Evolutionary conservation across 2,797 vertebrate genomes (phyloP), one percentile per base, ranked within the genome.

Genomic region (Enteromius fasciolatus): DNA sequence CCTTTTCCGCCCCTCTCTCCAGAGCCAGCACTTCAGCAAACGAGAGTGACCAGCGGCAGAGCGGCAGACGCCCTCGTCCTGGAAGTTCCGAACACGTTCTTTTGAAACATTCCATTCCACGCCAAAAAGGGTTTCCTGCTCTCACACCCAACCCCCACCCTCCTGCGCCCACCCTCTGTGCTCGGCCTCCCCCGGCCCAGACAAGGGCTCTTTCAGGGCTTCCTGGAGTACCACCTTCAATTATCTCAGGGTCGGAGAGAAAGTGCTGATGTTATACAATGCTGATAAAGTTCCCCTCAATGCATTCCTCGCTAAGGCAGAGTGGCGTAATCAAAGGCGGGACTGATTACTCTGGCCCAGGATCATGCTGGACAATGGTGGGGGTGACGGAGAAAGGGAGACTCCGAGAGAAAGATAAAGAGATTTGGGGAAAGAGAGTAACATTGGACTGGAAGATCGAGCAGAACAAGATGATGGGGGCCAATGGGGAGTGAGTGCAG

Each of bases 81-180:
- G 94, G 94, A 94, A 93, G 94, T 94, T 85, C 91, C 90, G 90
- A 94, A 91, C 87, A 87, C 89, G 88, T 86, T 92, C 93, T 93
- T 93, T 93, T 92, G 89, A 94, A 95, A 95, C 93, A 95, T 95
- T 95, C 95, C 95, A 89, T 93, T 94, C 91, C 88, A 90, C 89
- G 91, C 92, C 81, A 88, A 90, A 84, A 91, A 91, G 90, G 79
- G 88, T 92, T 96, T 97, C 96, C 96, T 96, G 94, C 90, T 92
- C 89, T 90, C 91, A 88, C 91, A 89, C 91, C 90, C 70, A 78
- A 84, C 89, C 91, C 85, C 81, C 68, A 59, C 85, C 85, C 86
- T 64, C 28, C 61, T 64, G 61, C 28, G 15, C 84, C 81, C 64
- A 54, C 85, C 85, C 84, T 67, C 78, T 50, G 28, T 59, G 33